Base-by-base conservation (phyloP, 2,113 vertebrate genomes). In the Probosciger aterrimus region DNA sequence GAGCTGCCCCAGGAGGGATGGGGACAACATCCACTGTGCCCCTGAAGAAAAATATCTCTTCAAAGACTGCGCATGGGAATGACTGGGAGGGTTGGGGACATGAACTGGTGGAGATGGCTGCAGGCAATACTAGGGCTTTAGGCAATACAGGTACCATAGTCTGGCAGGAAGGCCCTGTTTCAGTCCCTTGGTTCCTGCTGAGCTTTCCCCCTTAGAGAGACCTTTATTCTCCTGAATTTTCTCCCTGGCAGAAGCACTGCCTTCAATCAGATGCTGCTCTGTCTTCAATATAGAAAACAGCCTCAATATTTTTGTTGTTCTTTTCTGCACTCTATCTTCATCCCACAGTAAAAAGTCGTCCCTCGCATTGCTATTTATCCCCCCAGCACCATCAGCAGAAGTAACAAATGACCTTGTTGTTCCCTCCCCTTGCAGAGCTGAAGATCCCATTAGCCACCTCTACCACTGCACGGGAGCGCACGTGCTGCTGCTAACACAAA, bases 11-110 rank as follows among this genome's bases (percentile, higher is more conserved):
- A 13, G 37, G 13, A 52, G 11, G 19, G 19, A 52, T 25, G 18
- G 11, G 14, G 14, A 43, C 23, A 31, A 44, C 1, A 3, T 23
- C 8, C 0, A 1, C 52, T 0, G 0, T 16, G 68, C 18, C 52
- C 14, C 37, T 0, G 0, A 65, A 62, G 16, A 86, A 65, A 75
- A 46, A 8, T 28, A 77, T 18, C 11, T 70, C 30, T 93, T 62
- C 75, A 62, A 41, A 79, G 60, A 20, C 22, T n/a, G 23, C 1
- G 0, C 9, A 3, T 14, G 16, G 59, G n/a, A 77, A 53, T 1
- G 4, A 25, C 37, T 1, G 5, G 16, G 18, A 81, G 15, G 4
- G 18, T 2, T 0, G 17, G 18, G 30, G 8, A 43, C 1, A 1
- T 13, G 20, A 70, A 37, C 44, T 50, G 49, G 19, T 82, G 70